Conservation (phyloP, 2,113 vertebrate genomes). For the Cepphus grylle region DNA sequence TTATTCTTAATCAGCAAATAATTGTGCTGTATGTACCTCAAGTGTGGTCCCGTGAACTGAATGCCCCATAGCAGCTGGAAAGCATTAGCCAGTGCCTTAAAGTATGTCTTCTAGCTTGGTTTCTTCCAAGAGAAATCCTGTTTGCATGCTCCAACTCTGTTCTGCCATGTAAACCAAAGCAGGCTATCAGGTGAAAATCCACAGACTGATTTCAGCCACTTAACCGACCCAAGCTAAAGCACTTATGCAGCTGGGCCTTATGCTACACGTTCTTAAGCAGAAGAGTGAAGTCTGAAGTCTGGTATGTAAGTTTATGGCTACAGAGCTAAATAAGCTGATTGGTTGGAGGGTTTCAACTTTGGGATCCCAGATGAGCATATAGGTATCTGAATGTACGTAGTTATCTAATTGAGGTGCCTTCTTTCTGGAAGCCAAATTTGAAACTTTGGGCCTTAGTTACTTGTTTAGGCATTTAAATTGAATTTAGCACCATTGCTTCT, state of each 20-base stretch:
- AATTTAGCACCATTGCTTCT: not conserved
- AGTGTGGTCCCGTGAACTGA: not conserved
- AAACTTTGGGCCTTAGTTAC: not conserved
- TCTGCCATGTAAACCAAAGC: not conserved
- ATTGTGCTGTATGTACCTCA: not conserved
- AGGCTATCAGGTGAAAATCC: not conserved
- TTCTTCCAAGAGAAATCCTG: not conserved
- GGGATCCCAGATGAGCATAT: not conserved
- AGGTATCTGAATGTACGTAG: not conserved
- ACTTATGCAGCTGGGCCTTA: not conserved
- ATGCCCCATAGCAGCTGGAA: not conserved
- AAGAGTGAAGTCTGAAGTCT: not conserved
- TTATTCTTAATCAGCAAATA: conserved; percentile 33
- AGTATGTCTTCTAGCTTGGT: not conserved
- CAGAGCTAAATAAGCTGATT: not conserved
- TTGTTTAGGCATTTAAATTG: not conserved
- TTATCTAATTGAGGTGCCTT: not conserved
- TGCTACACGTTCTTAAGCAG: not conserved
- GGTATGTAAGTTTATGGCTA: not conserved
- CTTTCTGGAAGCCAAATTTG: not conserved
- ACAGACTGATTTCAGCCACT: not conserved
- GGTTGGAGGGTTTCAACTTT: not conserved
- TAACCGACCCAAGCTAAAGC: not conserved
- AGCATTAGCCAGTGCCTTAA: not conserved
- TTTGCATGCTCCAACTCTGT: not conserved